Base-by-base conservation (phyloP, 2,113 vertebrate genomes). In the Herpetotheres cachinnans region DNA sequence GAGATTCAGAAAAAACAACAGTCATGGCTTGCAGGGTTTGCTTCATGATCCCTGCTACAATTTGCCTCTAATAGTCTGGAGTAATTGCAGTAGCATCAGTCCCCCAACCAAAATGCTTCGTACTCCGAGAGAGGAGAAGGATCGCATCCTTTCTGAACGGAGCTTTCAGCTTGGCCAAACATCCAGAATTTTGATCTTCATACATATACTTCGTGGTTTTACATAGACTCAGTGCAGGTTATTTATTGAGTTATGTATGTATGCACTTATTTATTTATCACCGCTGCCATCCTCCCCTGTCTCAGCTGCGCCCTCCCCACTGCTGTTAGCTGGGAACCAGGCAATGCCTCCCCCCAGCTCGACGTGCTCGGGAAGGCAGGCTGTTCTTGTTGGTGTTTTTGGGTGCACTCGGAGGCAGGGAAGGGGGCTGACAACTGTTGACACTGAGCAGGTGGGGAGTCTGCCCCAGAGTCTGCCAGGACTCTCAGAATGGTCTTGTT, bases 351-450 rank as follows among this genome's bases (percentile, higher is more conserved):
- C 27, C 44, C 7, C 2, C 16, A 27, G 21, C 9, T 19, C 8
- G 6, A 1, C 0, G 0, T 11, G 44, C 13, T n/a, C 4, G 4
- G 40, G 25, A 38, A 13, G 6, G 25, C n/a, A 10, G 30, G 25
- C 4, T 3, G 3, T 70, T 26, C 54, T 0, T 1, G 6, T 13
- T 9, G 38, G 20, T 21, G 36, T 1, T 11, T 44, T 4, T 16
- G 52, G 56, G 44, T 3, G 38, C 9, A 0, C 38, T 36, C 0
- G 2, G 54, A 10, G 49, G 25, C 25, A 55, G 27, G 55, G 62
- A 20, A 14, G 25, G 1, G 38, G 9, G 38, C 20, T 49, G 42
- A 12, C 19, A 24, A 2, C 12, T 1, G 10, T 13, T 6, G 1
- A 10, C 24, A 38, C 70, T 2, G 5, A 73, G 63, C 59, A 40